Evolutionary conservation across 2,888 invertebrate genomes (phyloP).

Genomic region (Eilema sororculum): DNA sequence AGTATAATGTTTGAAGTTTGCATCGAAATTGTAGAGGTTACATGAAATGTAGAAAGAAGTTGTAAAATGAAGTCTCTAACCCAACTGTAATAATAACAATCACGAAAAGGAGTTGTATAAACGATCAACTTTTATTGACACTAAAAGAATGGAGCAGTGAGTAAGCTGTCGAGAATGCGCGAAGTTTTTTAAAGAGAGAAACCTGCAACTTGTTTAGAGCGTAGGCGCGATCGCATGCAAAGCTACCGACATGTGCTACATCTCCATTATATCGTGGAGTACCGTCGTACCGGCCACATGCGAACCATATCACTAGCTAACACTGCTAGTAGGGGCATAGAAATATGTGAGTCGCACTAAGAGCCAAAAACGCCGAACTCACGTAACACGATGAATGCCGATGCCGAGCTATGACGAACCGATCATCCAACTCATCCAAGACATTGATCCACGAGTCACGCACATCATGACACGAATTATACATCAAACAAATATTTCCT

Average conservation of each 20-base stretch:
- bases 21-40: background rate
- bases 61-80: background rate
- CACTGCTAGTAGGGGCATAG: conserved; percentile 53
- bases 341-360: conserved; percentile 75
- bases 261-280: conserved; percentile 60
- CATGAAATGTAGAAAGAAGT: conserved; percentile 5
- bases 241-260: conserved; percentile 63
- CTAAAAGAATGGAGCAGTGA: conserved; percentile 26
- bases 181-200: conserved; percentile 45
- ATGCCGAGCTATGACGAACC: conserved; percentile 64
- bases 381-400: conserved; percentile 65
- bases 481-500: conserved; percentile 26
- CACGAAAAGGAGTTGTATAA: conserved; percentile 11
- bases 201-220: conserved; percentile 46
- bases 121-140: conserved; percentile 23
- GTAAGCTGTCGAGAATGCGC: conserved; percentile 29
- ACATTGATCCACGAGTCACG: conserved; percentile 54
- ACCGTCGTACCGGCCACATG: conserved; percentile 69
- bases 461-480: conserved; percentile 48
- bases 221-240: conserved; percentile 57
- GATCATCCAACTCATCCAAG: conserved; percentile 57
- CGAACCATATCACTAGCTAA: conserved; percentile 59
- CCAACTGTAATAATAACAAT: conserved; percentile 7
- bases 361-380: conserved; percentile 69
- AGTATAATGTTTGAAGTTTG: background rate